Evolutionary conservation across 2,113 vertebrate species (phyloP), one percentile per base, ranked within the genome.

Genomic region (Salvelinus sp.): DNA sequence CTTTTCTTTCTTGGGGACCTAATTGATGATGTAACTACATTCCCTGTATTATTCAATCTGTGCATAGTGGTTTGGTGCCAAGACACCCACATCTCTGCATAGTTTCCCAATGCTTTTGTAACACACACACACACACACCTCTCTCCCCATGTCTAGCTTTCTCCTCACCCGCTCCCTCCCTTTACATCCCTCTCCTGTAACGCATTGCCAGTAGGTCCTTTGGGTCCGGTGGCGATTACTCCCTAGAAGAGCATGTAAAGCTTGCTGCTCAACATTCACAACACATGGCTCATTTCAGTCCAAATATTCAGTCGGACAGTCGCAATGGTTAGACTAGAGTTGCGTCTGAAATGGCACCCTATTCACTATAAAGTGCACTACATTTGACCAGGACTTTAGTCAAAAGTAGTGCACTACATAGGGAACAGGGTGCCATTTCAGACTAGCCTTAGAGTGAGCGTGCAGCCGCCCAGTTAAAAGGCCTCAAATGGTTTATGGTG

Each of bases 151-250:
- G 3, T 65, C 48, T 50, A 16, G 48, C 14, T 16, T 2, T 65
- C 67, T 22, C 30, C 12, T 28, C 64, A 33, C 30, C 30, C 30
- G 30, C 30, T 71, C 70, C 16, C 48, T 25, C 50, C 16, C 70
- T 12, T 25, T 28, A 9, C 25, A 12, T 3, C 28, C 63, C 63
- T 65, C 58, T 58, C 76, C 75, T 77, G 72, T 65, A 27, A 50
- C 72, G 23, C 71, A 69, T 22, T 10, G 25, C 20, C 58, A 18
- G 27, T 58, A 70, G 72, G n/a, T 50, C 75, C 77, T 78, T 82
- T 70, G 71, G 81, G 81, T 85, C 82, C 83, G 44, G 48, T 72
- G 47, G 79, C 20, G 79, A 79, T 78, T 22, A 62, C 74, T 68
- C 47, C 70, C 33, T 74, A 63, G 71, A 72, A 81, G 62, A 58